A percentile compares a stretch with the other conserved stretches of the same genome.
Conservation (phyloP, 2,113 vertebrate species). For the Spermophilus dauricus region DNA sequence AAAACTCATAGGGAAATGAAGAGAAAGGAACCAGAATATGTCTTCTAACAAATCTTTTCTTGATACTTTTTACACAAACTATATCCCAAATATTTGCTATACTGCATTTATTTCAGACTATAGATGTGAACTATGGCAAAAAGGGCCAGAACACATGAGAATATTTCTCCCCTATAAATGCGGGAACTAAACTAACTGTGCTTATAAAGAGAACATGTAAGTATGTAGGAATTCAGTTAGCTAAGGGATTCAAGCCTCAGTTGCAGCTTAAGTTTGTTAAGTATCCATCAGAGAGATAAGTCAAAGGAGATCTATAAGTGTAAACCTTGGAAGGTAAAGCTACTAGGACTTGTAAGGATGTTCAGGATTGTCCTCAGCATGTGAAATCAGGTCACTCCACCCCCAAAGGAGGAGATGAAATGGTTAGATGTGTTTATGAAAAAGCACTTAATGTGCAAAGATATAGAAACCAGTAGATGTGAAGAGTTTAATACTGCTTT, state of each 20-base stretch:
- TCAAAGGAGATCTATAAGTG: background rate
- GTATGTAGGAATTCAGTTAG: background rate
- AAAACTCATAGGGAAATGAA: background rate
- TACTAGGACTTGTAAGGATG: background rate
- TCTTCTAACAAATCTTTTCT: background rate
- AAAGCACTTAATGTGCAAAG: background rate
- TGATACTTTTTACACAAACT: background rate
- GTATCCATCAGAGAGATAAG: background rate
- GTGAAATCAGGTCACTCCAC: background rate
- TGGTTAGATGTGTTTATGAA: background rate
- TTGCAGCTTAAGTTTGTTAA: background rate
- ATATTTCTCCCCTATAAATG: background rate
- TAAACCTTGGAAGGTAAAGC: background rate
- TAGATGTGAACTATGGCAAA: background rate
- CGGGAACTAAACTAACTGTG: background rate
- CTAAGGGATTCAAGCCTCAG: background rate
- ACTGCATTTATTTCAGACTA: background rate
- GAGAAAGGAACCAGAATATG: background rate
- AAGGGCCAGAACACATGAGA: background rate
- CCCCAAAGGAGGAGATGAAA: background rate
- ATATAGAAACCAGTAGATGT: background rate
- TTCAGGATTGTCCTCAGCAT: background rate
- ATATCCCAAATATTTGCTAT: slow-evolving; percentile 34
- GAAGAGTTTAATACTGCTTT: background rate
- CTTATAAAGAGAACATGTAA: background rate